These are phyloP conservation scores for Tetheella fluctuosa DNA, from an alignment of 2,888 invertebrate genomes.

Conservation along the genomic window DNA sequence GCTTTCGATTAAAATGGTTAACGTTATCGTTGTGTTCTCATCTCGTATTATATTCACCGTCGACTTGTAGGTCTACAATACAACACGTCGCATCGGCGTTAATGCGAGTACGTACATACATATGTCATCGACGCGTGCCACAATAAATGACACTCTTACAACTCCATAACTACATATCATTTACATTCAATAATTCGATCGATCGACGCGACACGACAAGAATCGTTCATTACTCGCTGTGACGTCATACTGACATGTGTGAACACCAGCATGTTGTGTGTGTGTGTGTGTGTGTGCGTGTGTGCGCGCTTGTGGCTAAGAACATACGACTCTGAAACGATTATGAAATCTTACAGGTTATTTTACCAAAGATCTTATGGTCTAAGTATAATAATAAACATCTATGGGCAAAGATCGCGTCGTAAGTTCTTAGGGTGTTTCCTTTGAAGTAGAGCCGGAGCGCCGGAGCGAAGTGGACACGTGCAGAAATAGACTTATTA, in stretches of 20 bases:
- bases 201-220: neutral
- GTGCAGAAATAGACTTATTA: no score
- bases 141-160: neutral
- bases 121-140: neutral
- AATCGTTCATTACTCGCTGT: neutral
- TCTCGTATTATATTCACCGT: no score
- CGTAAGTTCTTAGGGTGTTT: no score
- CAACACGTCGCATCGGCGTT: neutral
- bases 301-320: conserved; percentile 19
- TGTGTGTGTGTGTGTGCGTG: conserved; percentile 25
- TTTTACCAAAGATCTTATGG: no score
- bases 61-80: neutral
- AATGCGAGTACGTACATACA: neutral
- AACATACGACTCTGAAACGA: neutral
- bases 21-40: neutral
- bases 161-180: neutral
- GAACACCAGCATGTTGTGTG: neutral
- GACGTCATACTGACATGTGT: neutral
- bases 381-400: no score
- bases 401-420: no score
- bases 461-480: no score
- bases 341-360: neutral
- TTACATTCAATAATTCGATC: neutral
- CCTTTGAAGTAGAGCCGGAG: no score
- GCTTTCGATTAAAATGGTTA: neutral